Percentiles rank a stretch among this genome's conserved stretches.
Conservation (phyloP, 2,797 vertebrate species). For the Adelosebastes latens region DNA sequence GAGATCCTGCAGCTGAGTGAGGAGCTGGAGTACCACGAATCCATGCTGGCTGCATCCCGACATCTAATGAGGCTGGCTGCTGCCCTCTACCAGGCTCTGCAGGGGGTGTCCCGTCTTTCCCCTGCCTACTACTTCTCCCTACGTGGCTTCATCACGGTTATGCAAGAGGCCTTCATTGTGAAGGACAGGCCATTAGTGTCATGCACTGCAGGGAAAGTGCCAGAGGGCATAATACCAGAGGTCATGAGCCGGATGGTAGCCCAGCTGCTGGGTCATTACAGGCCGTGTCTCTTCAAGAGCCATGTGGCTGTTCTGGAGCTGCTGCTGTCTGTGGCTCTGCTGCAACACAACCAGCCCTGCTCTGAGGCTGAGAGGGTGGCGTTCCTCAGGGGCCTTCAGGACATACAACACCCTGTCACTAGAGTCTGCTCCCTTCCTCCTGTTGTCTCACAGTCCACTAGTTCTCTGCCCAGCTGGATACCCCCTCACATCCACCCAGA, state of each 20-base stretch:
- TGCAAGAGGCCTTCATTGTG: constrained; percentile 59
- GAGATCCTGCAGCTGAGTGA: constrained; percentile 54
- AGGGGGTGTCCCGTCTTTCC: constrained; percentile 80
- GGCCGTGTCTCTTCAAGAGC: constrained; percentile 75
- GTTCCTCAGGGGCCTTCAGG: constrained; percentile 81
- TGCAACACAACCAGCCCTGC: constrained; percentile 68
- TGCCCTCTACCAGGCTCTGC: constrained; percentile 78
- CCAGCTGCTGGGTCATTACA: constrained; percentile 76
- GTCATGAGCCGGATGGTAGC: constrained; percentile 72
- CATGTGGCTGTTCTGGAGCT: constrained; percentile 79
- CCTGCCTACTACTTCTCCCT: constrained; percentile 82
- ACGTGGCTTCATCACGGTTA: constrained; percentile 64
- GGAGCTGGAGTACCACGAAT: constrained; percentile 53
- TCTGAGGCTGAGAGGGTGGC: constrained; percentile 78
- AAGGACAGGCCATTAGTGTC: constrained; percentile 33
- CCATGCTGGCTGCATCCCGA: constrained; percentile 58
- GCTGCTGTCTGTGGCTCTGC: constrained; percentile 80
- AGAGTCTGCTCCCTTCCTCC: background rate
- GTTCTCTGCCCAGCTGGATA: constrained; percentile 81
- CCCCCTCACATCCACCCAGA: constrained; percentile 67
- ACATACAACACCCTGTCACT: constrained; percentile 17
- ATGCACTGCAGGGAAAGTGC: constrained; percentile 17
- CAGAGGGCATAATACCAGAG: constrained; percentile 61
- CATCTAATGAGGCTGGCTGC: constrained; percentile 67
- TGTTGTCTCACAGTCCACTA: background rate